Evolutionary conservation across 2,888 invertebrate species (phyloP).

Genomic region (Cheilosia variabilis): DNA sequence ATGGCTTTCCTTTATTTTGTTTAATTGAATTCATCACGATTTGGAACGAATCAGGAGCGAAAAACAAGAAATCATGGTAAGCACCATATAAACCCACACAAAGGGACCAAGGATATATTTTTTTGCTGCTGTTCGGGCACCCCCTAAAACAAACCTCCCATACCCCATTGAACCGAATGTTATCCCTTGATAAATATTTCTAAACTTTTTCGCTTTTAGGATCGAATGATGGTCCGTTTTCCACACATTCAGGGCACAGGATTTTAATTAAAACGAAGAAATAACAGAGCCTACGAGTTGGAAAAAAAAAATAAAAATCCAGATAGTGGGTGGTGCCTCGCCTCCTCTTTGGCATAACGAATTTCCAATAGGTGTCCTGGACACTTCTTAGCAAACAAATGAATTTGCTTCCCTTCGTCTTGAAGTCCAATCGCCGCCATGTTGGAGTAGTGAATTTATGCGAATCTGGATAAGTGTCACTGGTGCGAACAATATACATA

Average conservation of each 20-base stretch:
- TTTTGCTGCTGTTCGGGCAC: background rate
- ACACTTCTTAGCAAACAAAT: slow-evolving; percentile 22
- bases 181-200: slow-evolving; percentile 69
- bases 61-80: slow-evolving; percentile 61
- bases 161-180: slow-evolving; percentile 60
- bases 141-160: background rate
- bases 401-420: background rate
- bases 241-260: slow-evolving; percentile 41
- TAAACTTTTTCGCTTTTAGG: slow-evolving; percentile 69
- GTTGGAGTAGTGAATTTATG: slow-evolving; percentile 60
- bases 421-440: slow-evolving; percentile 40
- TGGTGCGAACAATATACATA: slow-evolving; percentile 32
- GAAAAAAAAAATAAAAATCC: slow-evolving; percentile 3
- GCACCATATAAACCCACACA: slow-evolving; percentile 54
- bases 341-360: slow-evolving; percentile 7
- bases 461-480: slow-evolving; percentile 62
- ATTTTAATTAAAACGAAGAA: slow-evolving; percentile 72
- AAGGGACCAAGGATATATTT: slow-evolving; percentile 18
- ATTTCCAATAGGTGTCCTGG: slow-evolving; percentile 20
- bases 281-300: slow-evolving; percentile 4
- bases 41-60: slow-evolving; percentile 61
- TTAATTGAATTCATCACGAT: slow-evolving; percentile 75
- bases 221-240: slow-evolving; percentile 50
- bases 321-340: background rate
- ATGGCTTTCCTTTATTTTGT: slow-evolving; percentile 69